Base-by-base conservation (phyloP, 2,888 invertebrate species). In the Sarcophaga caerulescens region DNA sequence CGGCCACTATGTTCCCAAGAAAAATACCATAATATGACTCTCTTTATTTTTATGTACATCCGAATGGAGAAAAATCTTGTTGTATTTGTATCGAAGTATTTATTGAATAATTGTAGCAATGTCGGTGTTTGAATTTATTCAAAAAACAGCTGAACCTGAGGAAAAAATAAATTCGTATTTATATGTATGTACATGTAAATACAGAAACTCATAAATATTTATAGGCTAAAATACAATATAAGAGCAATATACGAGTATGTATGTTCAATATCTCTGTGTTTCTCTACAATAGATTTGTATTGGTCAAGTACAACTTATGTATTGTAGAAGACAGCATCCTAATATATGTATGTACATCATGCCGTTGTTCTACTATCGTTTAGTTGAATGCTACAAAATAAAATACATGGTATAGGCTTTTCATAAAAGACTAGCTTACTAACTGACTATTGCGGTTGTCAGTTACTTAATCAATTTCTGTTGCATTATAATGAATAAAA, bases 131-230 rank as follows among this genome's bases (percentile, higher is more conserved):
- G 19, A 44, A n/a, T 60, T 60, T 21, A 35, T 74, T 45, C 45
- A 10, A 57, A 17, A 25, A 52, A 52, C 75, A 75, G 4, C 25
- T 25, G 23, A 23, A 23, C 45, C 12, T 1, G 3, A 45, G 45
- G 4, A n/a, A 35, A 63, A 62, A 47, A 63, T 19, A 52, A 5
- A 12, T 66, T 8, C 12, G 44, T 60, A 8, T 4, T 17, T 21
- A 4, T 45, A 74, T 47, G 63, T 45, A 74, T 47, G 63, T 74
- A 74, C 45, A 76, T 71, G 75, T 25, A 76, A 82, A 59, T 82
- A 63, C 17, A 25, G 19, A 69, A 25, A 44, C 57, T 76, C 59
- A 81, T 81, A 81, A 82, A 82, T 82, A 82, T 82, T 82, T 76
- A 82, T 82, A 47, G 65, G 59, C 52, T 57, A 19, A 63, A 52